Evolutionary conservation across 2,113 vertebrate species (phyloP), one percentile per base, ranked within the genome.

Genomic region (Illadopsis cleaveri): DNA sequence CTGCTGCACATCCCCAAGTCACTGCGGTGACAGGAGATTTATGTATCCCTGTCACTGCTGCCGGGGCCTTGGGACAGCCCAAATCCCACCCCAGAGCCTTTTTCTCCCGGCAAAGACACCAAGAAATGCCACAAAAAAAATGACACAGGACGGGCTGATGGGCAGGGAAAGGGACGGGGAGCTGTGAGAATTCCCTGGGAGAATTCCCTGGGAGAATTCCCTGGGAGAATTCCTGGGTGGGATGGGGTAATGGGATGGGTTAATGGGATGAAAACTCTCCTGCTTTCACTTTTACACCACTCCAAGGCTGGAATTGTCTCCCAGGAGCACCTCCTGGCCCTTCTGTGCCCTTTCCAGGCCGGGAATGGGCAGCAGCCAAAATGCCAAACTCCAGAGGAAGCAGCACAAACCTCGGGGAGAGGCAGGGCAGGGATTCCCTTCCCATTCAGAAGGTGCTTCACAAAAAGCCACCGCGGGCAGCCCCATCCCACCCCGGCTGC

Each of bases 91-190:
- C 48, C 57, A 35, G 33, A 82, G 82, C 12, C 27, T 24, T 44
- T 61, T 30, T 40, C 35, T 27, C 27, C 17, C 53, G 30, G 17
- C 47, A 35, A 54, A 21, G 2, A 22, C 60, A 1, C 57, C 13
- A 1, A 0, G 15, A 40, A 42, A 27, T 2, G 11, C 14, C 54
- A 42, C 40, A 42, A 42, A 42, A 42, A 42, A 42, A 42, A 22
- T 3, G 2, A 30, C 31, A 4, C 0, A 3, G 51, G 56, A 20
- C 0, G 20, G 48, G 16, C 17, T 3, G 27, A 18, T 1, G 80
- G 6, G 44, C 5, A 31, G 50, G 56, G 15, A 50, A 50, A 58
- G 54, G 60, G 27, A 33, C 10, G 9, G 23, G 75, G 51, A 51
- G 8, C 5, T 14, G 35, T 2, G 18, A 44, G 44, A 19, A 45